Percentiles rank a stretch among this genome's conserved stretches.
phyloP scores from a whole-genome alignment of 1,140 invertebrate genomes.

The Drosophila nasuta region DNA sequence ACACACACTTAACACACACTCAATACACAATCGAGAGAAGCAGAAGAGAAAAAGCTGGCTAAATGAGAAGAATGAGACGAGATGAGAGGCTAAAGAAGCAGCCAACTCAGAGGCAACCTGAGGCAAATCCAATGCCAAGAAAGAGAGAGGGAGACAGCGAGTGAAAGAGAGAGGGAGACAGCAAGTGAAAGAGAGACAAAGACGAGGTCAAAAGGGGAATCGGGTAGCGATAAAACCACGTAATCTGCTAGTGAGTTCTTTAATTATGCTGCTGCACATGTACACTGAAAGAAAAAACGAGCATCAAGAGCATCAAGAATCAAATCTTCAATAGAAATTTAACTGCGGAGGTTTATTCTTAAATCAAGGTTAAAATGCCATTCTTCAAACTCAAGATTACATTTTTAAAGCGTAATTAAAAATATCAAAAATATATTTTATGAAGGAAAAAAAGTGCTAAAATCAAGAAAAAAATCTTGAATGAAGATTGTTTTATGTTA shows the following conservation, averaged over 20 bases:
- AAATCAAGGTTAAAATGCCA: too few species aligned
- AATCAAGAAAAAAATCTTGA: too few species aligned
- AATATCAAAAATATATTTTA: too few species aligned
- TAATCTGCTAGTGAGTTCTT: constrained; percentile 82
- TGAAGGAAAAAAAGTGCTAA: too few species aligned
- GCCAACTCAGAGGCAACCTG: not conserved
- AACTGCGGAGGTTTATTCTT: too few species aligned
- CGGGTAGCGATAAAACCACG: constrained; percentile 76
- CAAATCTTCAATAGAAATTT: too few species aligned
- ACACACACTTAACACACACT: not conserved
- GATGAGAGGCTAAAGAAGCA: not conserved
- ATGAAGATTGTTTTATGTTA: too few species aligned
- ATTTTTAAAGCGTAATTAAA: too few species aligned
- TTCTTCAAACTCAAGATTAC: too few species aligned
- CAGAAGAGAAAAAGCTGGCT: not conserved
- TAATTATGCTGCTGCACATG: constrained; percentile 76
- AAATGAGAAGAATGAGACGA: not conserved
- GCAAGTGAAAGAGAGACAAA: not conserved
- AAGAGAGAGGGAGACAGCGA: constrained; percentile 8
- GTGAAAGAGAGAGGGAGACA: constrained; percentile 5
- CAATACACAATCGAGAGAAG: too few species aligned
- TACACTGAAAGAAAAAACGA: constrained; percentile 1
- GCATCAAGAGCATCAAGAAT: too few species aligned
- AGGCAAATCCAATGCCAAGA: too few species aligned
- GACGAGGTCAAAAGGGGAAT: not conserved